phyloP scores from a whole-genome alignment of 1,140 invertebrate genomes.

The Drosophila sulfurigaster region DNA sequence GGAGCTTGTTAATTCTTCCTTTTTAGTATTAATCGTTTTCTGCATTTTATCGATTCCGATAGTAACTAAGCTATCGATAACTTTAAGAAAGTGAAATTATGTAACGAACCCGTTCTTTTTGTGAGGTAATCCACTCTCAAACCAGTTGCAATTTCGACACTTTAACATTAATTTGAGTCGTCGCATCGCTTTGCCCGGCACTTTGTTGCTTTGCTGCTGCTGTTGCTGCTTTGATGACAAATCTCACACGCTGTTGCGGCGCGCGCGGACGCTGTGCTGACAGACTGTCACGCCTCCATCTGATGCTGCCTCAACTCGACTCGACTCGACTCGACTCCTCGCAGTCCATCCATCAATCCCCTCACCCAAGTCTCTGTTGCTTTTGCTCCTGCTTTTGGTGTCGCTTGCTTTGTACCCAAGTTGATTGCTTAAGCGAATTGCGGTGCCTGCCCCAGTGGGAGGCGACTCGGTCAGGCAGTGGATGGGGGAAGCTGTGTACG shows the following conservation, averaged over 20 bases:
- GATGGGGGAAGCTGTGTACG: background rate
- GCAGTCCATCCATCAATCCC: conserved; percentile 3
- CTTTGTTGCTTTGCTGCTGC: background rate
- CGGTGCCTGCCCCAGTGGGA: conserved; percentile 22
- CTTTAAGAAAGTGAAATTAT: no score
- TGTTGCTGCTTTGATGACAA: conserved; percentile 3
- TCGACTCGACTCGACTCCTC: no score
- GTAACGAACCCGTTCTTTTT: no score
- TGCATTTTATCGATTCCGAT: no score
- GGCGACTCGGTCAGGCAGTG: background rate
- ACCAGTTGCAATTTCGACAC: no score
- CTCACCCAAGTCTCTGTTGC: background rate
- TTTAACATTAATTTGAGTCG: no score
- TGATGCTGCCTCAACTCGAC: no score
- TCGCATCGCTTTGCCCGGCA: background rate
- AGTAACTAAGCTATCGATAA: no score
- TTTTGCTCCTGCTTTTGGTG: background rate
- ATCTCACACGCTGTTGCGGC: background rate
- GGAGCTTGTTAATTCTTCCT: no score
- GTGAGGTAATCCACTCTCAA: no score
- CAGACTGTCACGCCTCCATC: background rate
- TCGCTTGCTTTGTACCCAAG: conserved; percentile 20
- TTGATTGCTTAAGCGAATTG: conserved; percentile 69
- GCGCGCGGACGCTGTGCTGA: background rate
- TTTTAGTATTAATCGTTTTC: no score